Evolutionary conservation across 2,797 vertebrate genomes (phyloP).

Genomic region (Megalops cyprinoides): DNA sequence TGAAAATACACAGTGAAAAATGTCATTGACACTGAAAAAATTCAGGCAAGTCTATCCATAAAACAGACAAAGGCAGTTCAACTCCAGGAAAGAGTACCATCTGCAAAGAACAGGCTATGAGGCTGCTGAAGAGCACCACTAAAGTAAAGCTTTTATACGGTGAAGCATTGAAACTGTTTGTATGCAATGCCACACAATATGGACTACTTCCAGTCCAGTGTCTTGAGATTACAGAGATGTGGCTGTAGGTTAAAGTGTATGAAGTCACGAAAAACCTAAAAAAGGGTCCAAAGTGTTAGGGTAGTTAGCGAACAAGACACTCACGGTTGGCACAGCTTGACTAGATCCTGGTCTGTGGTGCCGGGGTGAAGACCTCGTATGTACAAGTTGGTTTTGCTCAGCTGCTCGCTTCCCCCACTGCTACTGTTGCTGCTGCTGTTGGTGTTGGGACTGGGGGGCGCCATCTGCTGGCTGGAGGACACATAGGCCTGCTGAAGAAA

Average conservation of each 20-base stretch:
- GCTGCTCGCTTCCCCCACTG: slow-evolving; percentile 80
- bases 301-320: slow-evolving; percentile 52
- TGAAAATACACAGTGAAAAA: too few relatives aligned
- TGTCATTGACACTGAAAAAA: too few relatives aligned
- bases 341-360: slow-evolving; percentile 93
- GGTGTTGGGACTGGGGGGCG: slow-evolving; percentile 86
- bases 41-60: not conserved
- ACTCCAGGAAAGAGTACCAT: not conserved
- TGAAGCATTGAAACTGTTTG: not conserved
- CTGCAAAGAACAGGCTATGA: not conserved
- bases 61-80: not conserved
- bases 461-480: slow-evolving; percentile 88
- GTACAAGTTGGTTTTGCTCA: slow-evolving; percentile 95
- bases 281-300: not conserved
- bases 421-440: slow-evolving; percentile 79
- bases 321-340: slow-evolving; percentile 94
- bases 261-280: not conserved
- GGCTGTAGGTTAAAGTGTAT: not conserved
- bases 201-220: not conserved
- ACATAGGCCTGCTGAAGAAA: slow-evolving; percentile 83
- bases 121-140: not conserved
- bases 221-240: not conserved
- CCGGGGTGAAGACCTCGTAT: slow-evolving; percentile 90
- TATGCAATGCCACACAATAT: not conserved
- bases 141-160: not conserved